These are phyloP conservation scores for Acrocephalus kingi DNA, from an alignment of 2,113 vertebrate genomes.

Conservation along the genomic window DNA sequence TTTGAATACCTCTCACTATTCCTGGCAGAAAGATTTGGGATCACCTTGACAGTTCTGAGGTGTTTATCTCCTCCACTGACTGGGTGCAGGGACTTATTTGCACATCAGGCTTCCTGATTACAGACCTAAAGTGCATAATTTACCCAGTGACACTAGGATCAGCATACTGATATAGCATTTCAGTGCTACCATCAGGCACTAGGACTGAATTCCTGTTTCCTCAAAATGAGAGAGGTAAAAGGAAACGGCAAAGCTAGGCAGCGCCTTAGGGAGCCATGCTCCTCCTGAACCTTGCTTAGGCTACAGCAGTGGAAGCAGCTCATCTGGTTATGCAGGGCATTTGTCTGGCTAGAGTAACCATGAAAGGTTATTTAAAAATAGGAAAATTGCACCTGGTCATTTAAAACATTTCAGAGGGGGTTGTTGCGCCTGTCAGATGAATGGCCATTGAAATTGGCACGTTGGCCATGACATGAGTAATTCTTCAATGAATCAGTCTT, in stretches of 20 bases:
- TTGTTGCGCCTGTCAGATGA: neutral
- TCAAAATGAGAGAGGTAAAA: neutral
- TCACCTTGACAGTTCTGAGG: fast-evolving
- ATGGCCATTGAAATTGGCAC: neutral
- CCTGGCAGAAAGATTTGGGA: neutral
- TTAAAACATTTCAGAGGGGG: conserved; percentile 2
- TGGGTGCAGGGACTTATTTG: neutral
- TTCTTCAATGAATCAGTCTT: conserved; percentile 31
- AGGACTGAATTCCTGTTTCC: neutral
- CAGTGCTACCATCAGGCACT: fast-evolving
- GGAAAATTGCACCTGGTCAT: neutral
- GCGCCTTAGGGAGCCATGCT: neutral
- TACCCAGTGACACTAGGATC: neutral
- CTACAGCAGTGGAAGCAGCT: neutral
- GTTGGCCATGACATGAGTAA: neutral
- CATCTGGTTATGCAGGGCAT: neutral
- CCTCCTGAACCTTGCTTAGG: neutral
- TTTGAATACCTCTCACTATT: neutral
- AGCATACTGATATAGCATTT: neutral
- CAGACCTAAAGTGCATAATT: neutral
- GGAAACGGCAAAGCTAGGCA: neutral
- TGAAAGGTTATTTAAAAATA: neutral
- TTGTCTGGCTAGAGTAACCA: neutral
- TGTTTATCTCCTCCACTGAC: neutral
- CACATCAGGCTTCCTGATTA: neutral